Evolutionary conservation across 1,140 invertebrate genomes (phyloP), one percentile per base, ranked within the genome.

Genomic region (Luehdorfia chinensis): DNA sequence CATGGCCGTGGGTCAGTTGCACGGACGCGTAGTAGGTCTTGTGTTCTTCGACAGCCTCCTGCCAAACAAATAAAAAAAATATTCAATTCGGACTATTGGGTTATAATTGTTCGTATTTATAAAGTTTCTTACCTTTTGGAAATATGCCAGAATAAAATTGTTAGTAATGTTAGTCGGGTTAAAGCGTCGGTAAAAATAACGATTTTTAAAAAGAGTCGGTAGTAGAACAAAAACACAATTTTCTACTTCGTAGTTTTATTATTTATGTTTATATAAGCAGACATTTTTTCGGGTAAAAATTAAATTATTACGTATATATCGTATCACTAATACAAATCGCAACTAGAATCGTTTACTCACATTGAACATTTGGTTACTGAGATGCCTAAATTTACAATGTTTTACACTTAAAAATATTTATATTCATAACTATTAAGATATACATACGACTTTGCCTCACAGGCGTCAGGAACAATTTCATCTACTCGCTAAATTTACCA

Each of bases 1-100:
- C 95, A 97, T 0, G 95, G 95, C 15, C 95, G 88, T 0, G 95
- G 95, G 88, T 97, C 95, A 8, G 95, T 97, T 0, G 95, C 95
- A 55, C 95, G 89, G 8, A 97, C 94, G 61, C 95, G 89, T 77
- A 94, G 90, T 89, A 96, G 91, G 63, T 96, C 95, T 68, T 96
- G 83, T 8, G 93, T 92, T 49, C 94, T 88, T 57, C 93, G 89
- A 28, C 92, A 90, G 37, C 92, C 92, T 91, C 89, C 61, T 90
- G 86, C 28, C 47, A 67, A 19, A 9, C 37, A 28, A n/a, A 28
- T 6, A 47, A 5, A 66, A 54, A 18, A 14, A 11, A 2, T 6
- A 27, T 13, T 18, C 49, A 25, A 21, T 7, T n/a, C 44, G 6
- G 32, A 23, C 25, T 14, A 44, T 23, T 21, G 16, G 9, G 21